phyloP scores from a whole-genome alignment of 2,888 invertebrate genomes.

The Eulithis prunata region DNA sequence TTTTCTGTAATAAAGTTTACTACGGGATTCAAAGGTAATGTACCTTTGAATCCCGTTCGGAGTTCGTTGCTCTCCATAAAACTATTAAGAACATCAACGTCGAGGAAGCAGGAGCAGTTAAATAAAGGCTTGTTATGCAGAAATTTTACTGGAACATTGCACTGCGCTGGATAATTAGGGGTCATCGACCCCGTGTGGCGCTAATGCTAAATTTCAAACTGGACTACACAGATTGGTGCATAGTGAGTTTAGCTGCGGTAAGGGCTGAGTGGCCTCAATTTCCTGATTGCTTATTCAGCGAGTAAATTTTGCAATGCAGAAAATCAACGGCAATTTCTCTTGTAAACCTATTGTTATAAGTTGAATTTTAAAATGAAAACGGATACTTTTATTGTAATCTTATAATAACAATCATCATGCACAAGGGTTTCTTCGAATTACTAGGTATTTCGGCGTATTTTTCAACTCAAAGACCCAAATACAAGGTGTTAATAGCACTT shows the following conservation, averaged over 20 bases:
- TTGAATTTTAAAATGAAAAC: background rate
- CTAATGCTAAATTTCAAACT: conserved; percentile 67
- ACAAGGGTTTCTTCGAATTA: background rate
- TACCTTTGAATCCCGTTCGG: conserved; percentile 37
- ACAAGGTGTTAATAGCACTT: conserved; percentile 23
- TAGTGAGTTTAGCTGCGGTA: conserved; percentile 10
- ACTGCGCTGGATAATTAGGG: conserved; percentile 79
- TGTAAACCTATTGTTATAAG: background rate
- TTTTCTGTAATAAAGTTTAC: conserved; percentile 20
- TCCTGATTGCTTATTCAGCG: conserved; percentile 21
- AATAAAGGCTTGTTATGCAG: conserved; percentile 81
- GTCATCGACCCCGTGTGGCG: conserved; percentile 70
- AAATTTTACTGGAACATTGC: conserved; percentile 82
- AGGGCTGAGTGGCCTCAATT: conserved; percentile 26
- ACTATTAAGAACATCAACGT: conserved; percentile 53
- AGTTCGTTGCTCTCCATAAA: conserved; percentile 47
- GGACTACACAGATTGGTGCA: conserved; percentile 30
- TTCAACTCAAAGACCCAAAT: conserved; percentile 18
- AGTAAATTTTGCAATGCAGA: conserved; percentile 20
- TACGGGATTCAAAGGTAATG: too few species aligned
- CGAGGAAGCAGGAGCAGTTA: conserved; percentile 61
- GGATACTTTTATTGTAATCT: background rate
- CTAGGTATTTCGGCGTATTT: conserved; percentile 12
- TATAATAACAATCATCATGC: background rate
- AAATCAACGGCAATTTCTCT: background rate